Evolutionary conservation across 2,113 vertebrate species (phyloP).

Genomic region (Ictalurus punctatus): DNA sequence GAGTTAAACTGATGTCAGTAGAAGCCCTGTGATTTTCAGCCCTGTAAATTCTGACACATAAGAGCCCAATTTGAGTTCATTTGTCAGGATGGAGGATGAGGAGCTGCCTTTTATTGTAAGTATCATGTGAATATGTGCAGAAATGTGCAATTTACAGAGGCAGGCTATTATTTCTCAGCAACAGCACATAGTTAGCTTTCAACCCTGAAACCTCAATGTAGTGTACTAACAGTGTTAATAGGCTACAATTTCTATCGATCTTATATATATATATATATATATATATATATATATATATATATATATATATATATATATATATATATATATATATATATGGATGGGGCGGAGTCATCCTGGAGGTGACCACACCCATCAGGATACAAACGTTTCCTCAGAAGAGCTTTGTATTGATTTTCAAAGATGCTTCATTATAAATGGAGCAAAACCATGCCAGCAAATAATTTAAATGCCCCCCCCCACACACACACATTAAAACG

Average conservation of each 20-base stretch:
- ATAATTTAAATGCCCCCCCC: not conserved
- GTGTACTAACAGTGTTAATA: not conserved
- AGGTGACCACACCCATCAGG: not conserved
- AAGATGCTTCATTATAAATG: not conserved
- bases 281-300: too few species aligned
- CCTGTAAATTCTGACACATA: slow-evolving; percentile 45
- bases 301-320: too few species aligned
- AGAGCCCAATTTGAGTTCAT: slow-evolving; percentile 51
- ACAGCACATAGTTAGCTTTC: slow-evolving; percentile 7
- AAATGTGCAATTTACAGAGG: slow-evolving; percentile 26
- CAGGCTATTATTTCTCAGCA: slow-evolving; percentile 38
- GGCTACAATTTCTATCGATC: not conserved
- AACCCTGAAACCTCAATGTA: not conserved
- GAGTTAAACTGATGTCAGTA: slow-evolving; percentile 61
- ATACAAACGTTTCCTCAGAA: not conserved
- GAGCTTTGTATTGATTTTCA: not conserved
- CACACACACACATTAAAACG: not conserved
- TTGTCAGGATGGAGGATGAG: slow-evolving; percentile 47
- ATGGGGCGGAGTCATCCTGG: not conserved
- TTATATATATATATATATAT: too few species aligned
- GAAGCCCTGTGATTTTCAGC: slow-evolving; percentile 58
- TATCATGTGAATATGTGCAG: slow-evolving; percentile 16
- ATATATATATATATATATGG: too few species aligned
- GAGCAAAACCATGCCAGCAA: not conserved
- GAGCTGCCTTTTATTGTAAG: slow-evolving; percentile 18